A percentile compares a stretch with the other conserved stretches of the same genome.
Evolutionary conservation across 2,113 vertebrate species (phyloP).

Genomic region (Glareola pratincola): DNA sequence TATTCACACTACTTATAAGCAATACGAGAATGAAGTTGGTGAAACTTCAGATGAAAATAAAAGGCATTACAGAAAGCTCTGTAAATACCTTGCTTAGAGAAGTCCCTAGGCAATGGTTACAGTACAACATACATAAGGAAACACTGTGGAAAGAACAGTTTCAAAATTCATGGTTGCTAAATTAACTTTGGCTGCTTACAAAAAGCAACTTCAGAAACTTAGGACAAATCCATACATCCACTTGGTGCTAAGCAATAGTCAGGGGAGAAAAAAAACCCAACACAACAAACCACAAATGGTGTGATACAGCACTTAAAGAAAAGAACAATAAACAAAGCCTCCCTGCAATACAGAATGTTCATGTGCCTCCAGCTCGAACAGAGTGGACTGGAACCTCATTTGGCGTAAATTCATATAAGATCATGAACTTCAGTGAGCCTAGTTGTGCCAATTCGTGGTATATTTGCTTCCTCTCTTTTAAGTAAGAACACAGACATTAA

Average conservation of each 20-base stretch:
- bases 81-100: neutral
- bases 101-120: neutral
- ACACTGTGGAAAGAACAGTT: neutral
- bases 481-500: neutral
- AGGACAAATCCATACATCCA: neutral
- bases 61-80: neutral
- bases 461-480: neutral
- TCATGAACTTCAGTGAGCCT: neutral
- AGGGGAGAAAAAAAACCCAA: neutral
- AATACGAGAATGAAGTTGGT: neutral
- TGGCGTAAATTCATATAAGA: neutral
- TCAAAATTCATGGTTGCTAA: neutral
- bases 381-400: neutral
- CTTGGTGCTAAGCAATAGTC: neutral
- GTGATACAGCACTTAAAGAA: neutral
- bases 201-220: neutral
- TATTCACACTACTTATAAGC: neutral
- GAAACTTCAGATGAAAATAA: neutral
- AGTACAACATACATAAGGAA: neutral
- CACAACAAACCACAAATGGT: neutral
- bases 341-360: neutral
- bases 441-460: neutral
- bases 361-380: neutral
- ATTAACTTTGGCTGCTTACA: neutral
- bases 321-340: neutral